Percentiles rank a stretch among this genome's conserved stretches.
phyloP scores from a whole-genome alignment of 2,113 vertebrate genomes.

The Hemicordylus capensis region DNA sequence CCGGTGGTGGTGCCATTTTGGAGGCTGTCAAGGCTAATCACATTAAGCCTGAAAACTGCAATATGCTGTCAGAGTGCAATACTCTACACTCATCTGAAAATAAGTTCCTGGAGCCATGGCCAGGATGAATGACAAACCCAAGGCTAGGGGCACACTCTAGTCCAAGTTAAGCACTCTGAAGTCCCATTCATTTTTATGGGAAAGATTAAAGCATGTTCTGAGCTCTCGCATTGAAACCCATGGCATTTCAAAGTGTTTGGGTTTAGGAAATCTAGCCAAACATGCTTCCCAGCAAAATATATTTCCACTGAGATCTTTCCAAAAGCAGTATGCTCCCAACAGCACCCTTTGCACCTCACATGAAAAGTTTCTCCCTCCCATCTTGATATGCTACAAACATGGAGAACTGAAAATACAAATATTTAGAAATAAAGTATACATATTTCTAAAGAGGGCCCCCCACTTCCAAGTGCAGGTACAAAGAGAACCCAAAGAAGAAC shows the following conservation, averaged over 20 bases:
- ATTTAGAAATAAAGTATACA: no score
- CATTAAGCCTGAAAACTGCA: background rate
- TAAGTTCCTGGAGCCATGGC: background rate
- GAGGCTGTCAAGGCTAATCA: no score
- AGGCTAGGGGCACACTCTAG: background rate
- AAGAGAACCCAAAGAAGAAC: no score
- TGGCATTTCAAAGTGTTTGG: background rate
- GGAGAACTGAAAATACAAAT: background rate
- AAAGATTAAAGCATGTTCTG: background rate
- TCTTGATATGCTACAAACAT: background rate
- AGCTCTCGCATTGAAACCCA: background rate
- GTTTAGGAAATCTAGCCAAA: background rate
- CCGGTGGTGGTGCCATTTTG: no score
- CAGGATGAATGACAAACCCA: background rate
- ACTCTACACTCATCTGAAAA: background rate
- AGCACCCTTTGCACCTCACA: no score
- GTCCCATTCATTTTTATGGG: background rate
- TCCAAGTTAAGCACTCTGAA: background rate
- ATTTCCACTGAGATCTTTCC: background rate
- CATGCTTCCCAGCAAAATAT: background rate
- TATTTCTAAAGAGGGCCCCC: no score
- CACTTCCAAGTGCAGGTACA: no score
- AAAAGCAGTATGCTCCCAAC: background rate
- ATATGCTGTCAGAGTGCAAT: background rate
- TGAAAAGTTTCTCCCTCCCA: no score